A percentile compares a stretch with the other conserved stretches of the same genome.
Evolutionary conservation across 1,140 invertebrate species (phyloP).

Genomic region (Drosophila triauraria): DNA sequence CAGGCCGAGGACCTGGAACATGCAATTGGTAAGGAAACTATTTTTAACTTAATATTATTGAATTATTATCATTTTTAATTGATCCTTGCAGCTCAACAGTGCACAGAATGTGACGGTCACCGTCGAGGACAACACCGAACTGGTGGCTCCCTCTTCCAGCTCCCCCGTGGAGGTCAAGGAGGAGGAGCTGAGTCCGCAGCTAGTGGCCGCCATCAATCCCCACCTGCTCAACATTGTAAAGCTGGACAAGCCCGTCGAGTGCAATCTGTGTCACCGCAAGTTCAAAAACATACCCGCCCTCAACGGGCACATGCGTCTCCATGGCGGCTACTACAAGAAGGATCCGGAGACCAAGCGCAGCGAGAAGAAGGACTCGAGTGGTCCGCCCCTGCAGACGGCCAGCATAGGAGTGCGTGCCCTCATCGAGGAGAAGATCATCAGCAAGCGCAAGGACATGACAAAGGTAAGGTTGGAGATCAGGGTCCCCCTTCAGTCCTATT

Average conservation of each 20-base stretch:
- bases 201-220: conserved; percentile 82
- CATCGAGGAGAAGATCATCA: conserved; percentile 96
- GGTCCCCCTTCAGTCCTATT: too few species aligned
- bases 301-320: conserved; percentile 98
- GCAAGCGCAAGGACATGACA: conserved; percentile 87
- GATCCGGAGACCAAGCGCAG: conserved; percentile 94
- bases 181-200: conserved; percentile 79
- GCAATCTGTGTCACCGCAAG: conserved; percentile 96
- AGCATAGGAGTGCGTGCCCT: conserved; percentile 94
- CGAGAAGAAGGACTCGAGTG: conserved; percentile 92
- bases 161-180: conserved; percentile 77
- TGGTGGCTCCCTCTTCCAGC: conserved; percentile 44
- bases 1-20: conserved; percentile 85
- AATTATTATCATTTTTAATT: not conserved
- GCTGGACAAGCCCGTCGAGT: conserved; percentile 94
- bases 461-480: conserved; percentile 57
- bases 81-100: conserved; percentile 63
- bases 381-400: conserved; percentile 93
- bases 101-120: conserved; percentile 78
- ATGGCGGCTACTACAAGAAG: conserved; percentile 98
- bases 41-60: not conserved
- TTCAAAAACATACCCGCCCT: conserved; percentile 98
- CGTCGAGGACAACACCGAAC: conserved; percentile 77
- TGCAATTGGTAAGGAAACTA: conserved; percentile 81
- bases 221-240: conserved; percentile 86